These are phyloP conservation scores for Reinhardtius hippoglossoides DNA, from an alignment of 2,113 vertebrate species.

Conservation along the genomic window DNA sequence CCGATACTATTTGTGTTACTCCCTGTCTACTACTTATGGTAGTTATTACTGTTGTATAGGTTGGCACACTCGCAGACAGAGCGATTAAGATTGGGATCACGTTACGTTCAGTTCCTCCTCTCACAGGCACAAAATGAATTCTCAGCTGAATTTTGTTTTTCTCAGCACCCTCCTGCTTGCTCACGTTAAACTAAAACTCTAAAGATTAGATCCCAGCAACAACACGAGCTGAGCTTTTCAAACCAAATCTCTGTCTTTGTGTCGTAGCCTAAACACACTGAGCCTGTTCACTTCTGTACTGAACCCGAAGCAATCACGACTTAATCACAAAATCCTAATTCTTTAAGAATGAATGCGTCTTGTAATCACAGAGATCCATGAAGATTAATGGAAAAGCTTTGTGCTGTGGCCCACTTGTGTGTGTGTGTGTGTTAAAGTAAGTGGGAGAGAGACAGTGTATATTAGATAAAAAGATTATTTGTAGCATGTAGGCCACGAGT, in stretches of 20 bases:
- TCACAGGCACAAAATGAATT: slow-evolving; percentile 56
- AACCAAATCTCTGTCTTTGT: slow-evolving; percentile 21
- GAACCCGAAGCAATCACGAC: slow-evolving; percentile 13
- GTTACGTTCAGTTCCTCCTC: slow-evolving; percentile 60
- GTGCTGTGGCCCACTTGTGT: slow-evolving; percentile 48
- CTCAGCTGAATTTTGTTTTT: slow-evolving; percentile 50
- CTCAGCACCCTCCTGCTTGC: not conserved
- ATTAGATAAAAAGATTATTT: slow-evolving; percentile 62
- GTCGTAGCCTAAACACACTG: not conserved
- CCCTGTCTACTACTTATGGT: slow-evolving; percentile 49
- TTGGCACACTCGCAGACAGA: slow-evolving; percentile 51
- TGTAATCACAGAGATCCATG: slow-evolving; percentile 38
- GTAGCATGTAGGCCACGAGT: slow-evolving; percentile 56
- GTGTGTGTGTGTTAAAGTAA: not conserved
- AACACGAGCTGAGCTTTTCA: slow-evolving; percentile 24
- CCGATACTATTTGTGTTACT: slow-evolving; percentile 46
- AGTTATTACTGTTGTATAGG: slow-evolving; percentile 60
- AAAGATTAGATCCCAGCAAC: slow-evolving; percentile 31
- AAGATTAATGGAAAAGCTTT: slow-evolving; percentile 62
- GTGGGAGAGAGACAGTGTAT: slow-evolving; percentile 4
- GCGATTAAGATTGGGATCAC: slow-evolving; percentile 70
- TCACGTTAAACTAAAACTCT: slow-evolving; percentile 12
- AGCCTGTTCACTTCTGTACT: slow-evolving; percentile 15
- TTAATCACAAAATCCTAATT: slow-evolving; percentile 60
- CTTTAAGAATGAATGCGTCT: slow-evolving; percentile 57